Evolutionary conservation across 2,113 vertebrate species (phyloP).

Genomic region (Circaetus cinerascens): DNA sequence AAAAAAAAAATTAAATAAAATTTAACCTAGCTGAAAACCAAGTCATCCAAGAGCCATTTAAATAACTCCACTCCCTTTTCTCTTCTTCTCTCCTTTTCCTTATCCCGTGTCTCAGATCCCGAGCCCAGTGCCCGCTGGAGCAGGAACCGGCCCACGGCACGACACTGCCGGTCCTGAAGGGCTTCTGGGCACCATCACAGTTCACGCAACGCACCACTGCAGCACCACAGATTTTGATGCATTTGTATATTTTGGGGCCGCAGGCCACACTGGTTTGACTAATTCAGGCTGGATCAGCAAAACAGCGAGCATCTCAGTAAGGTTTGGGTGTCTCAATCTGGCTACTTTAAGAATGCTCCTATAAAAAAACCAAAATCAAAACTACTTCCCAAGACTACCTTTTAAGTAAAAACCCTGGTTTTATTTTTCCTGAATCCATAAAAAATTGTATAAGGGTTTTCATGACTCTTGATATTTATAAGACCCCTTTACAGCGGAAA

Average conservation of each 20-base stretch:
- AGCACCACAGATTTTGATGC: neutral
- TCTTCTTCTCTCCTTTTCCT: neutral
- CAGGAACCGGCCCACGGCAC: neutral
- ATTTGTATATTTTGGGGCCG: neutral
- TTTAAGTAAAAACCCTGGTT: neutral
- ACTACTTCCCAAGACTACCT: neutral
- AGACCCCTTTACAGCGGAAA: neutral
- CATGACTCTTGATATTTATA: neutral
- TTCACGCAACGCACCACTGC: too few relatives aligned
- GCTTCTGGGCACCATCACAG: neutral
- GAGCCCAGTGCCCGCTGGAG: neutral
- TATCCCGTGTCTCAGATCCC: fast-evolving
- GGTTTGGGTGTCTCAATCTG: neutral
- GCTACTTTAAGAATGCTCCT: neutral
- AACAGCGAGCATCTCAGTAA: fast-evolving
- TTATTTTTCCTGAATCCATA: neutral
- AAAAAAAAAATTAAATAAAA: neutral
- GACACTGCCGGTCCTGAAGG: fast-evolving
- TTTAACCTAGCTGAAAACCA: neutral
- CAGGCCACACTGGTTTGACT: neutral
- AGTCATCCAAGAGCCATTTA: neutral
- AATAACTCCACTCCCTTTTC: neutral
- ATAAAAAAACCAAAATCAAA: neutral
- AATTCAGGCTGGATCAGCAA: neutral
- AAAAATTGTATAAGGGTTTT: neutral